These are phyloP conservation scores for Campodea augens DNA, from an alignment of 1,140 invertebrate species.

Conservation along the genomic window DNA sequence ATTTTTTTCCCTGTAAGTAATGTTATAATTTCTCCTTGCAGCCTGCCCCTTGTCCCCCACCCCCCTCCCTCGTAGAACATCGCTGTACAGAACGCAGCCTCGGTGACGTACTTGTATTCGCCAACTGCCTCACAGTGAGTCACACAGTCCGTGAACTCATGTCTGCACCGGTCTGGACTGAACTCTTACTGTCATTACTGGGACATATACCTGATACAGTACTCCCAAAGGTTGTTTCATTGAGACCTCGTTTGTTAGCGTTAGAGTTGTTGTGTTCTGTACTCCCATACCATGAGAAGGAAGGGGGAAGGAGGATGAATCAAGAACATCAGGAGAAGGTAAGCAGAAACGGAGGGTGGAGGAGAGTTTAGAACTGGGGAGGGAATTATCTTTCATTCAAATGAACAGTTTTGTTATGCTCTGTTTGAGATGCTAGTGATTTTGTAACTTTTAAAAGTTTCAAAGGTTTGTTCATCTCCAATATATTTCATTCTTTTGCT, in stretches of 20 bases:
- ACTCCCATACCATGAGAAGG: constrained; percentile 22
- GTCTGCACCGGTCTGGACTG: constrained; percentile 29
- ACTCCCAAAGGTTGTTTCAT: constrained; percentile 20
- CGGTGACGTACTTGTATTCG: constrained; percentile 35
- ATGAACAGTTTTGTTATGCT: too few relatives aligned
- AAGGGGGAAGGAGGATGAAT: background rate
- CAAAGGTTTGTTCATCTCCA: too few relatives aligned
- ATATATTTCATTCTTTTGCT: too few relatives aligned
- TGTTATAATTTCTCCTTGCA: too few relatives aligned
- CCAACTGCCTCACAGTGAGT: constrained; percentile 29
- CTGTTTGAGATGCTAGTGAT: too few relatives aligned
- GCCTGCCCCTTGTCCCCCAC: too few relatives aligned
- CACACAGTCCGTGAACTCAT: constrained; percentile 25
- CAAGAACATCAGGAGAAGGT: constrained; percentile 22
- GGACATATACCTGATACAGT: constrained; percentile 17
- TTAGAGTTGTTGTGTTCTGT: constrained; percentile 32
- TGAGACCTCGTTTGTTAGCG: constrained; percentile 33
- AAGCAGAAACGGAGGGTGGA: too few relatives aligned
- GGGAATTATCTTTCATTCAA: too few relatives aligned
- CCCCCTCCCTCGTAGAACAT: too few relatives aligned
- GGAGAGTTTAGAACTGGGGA: too few relatives aligned
- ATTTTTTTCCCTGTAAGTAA: too few relatives aligned
- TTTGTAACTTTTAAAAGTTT: too few relatives aligned
- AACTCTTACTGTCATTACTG: constrained; percentile 27
- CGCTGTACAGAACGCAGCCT: constrained; percentile 20